Percentiles rank a stretch among this genome's conserved stretches.
phyloP scores from a whole-genome alignment of 2,113 vertebrate species.

The Hippoglossus stenolepis region DNA sequence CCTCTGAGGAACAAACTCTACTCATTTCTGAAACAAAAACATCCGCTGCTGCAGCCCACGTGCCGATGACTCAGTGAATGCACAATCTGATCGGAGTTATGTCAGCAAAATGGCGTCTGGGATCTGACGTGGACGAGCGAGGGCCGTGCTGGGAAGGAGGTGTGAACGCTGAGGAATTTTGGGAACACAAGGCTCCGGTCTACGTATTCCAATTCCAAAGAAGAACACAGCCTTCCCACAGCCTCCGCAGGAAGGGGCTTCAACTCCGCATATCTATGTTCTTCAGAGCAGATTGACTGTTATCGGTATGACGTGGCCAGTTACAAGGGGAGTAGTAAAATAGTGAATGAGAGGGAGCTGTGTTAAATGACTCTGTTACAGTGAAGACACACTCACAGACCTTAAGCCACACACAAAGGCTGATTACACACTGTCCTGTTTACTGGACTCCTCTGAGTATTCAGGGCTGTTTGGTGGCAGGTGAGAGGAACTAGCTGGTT shows the following conservation, averaged over 20 bases:
- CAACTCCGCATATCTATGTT: conserved; percentile 42
- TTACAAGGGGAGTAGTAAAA: neutral
- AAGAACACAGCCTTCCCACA: conserved; percentile 52
- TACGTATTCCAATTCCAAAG: conserved; percentile 32
- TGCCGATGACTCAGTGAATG: neutral
- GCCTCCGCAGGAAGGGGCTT: conserved; percentile 43
- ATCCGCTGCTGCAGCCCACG: conserved; percentile 3
- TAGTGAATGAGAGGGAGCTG: conserved; percentile 8
- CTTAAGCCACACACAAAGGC: conserved; percentile 18
- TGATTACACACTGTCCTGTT: neutral
- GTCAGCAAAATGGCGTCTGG: conserved; percentile 10
- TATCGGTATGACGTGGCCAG: conserved; percentile 38
- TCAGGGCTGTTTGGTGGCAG: conserved; percentile 12
- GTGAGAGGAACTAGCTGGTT: neutral
- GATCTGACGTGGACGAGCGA: conserved; percentile 8
- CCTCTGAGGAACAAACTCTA: conserved; percentile 6
- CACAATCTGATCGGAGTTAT: conserved; percentile 8
- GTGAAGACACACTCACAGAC: conserved; percentile 19
- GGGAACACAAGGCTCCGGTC: conserved; percentile 49
- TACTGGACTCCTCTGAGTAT: conserved; percentile 17
- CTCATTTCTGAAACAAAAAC: conserved; percentile 22
- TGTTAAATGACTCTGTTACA: conserved; percentile 10
- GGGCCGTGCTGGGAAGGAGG: conserved; percentile 3
- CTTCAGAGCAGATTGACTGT: conserved; percentile 33
- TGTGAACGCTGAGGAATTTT: conserved; percentile 44